Evolutionary conservation across 2,888 invertebrate species (phyloP).

Genomic region (Scaptomyza reducta): DNA sequence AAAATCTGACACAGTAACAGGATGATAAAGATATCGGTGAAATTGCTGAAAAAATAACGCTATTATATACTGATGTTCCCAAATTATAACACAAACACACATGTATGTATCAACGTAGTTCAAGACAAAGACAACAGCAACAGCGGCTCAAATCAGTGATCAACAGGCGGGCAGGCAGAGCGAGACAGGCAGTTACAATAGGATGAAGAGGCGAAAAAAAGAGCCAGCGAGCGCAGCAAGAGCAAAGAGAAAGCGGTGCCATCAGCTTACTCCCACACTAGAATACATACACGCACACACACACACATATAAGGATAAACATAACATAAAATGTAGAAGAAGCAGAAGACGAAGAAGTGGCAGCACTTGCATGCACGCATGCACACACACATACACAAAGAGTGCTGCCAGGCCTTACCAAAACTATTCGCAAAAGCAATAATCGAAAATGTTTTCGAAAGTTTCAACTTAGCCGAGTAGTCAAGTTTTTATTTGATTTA

Average conservation of each 20-base stretch:
- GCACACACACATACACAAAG: not conserved
- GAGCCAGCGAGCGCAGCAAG: not conserved
- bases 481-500: slow-evolving; percentile 7
- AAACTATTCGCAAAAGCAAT: slow-evolving; percentile 32
- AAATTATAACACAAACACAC: not conserved
- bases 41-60: not conserved
- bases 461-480: slow-evolving; percentile 7
- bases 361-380: slow-evolving; percentile 14
- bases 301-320: not conserved
- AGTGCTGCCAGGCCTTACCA: slow-evolving; percentile 23
- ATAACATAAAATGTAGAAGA: not conserved
- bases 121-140: slow-evolving; percentile 1
- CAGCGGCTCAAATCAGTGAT: slow-evolving; percentile 8
- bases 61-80: not conserved
- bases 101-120: not conserved
- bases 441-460: slow-evolving; percentile 7
- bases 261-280: not conserved
- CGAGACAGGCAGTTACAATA: slow-evolving; percentile 5
- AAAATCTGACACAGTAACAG: not conserved
- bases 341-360: slow-evolving; percentile 4
- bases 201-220: not conserved
- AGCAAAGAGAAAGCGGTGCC: not conserved
- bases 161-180: slow-evolving; percentile 2
- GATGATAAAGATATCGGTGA: not conserved
- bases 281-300: not conserved